phyloP scores from a whole-genome alignment of 2,888 invertebrate species.

The Harmothoe impar region DNA sequence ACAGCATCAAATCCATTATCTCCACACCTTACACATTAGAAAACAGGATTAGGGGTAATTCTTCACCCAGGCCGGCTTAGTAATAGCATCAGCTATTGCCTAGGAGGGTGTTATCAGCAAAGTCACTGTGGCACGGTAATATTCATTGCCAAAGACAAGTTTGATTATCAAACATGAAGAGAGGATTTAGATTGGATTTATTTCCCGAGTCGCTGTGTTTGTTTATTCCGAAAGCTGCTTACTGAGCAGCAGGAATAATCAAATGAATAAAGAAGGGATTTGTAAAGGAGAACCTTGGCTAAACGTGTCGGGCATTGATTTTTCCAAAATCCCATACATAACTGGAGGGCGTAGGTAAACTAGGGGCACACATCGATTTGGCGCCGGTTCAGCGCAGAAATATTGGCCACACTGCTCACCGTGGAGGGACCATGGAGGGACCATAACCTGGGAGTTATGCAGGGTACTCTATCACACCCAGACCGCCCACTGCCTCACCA shows the following conservation, averaged over 20 bases:
- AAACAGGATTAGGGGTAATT: no score
- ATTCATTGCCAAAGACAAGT: no score
- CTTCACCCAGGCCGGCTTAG: no score
- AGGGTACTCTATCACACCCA: background rate
- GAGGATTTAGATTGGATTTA: background rate
- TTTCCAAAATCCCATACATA: constrained; percentile 5
- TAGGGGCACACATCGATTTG: constrained; percentile 4
- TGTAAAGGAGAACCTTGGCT: background rate
- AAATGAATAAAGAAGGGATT: constrained; percentile 8
- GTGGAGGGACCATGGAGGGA: constrained; percentile 19
- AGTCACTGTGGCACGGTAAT: no score
- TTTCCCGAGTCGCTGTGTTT: background rate
- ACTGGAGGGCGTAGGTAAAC: background rate
- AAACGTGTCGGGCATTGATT: background rate
- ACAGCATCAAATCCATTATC: background rate
- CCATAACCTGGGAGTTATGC: background rate
- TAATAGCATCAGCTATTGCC: no score
- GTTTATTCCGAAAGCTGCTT: no score
- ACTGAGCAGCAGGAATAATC: background rate
- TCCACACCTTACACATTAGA: background rate
- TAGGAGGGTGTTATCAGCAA: no score
- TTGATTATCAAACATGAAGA: no score
- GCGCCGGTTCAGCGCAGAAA: constrained; percentile 15
- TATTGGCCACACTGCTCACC: background rate
- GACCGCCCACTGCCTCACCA: background rate